Base-by-base conservation (phyloP, 2,888 invertebrate genomes). In the Coenonympha arcania region DNA sequence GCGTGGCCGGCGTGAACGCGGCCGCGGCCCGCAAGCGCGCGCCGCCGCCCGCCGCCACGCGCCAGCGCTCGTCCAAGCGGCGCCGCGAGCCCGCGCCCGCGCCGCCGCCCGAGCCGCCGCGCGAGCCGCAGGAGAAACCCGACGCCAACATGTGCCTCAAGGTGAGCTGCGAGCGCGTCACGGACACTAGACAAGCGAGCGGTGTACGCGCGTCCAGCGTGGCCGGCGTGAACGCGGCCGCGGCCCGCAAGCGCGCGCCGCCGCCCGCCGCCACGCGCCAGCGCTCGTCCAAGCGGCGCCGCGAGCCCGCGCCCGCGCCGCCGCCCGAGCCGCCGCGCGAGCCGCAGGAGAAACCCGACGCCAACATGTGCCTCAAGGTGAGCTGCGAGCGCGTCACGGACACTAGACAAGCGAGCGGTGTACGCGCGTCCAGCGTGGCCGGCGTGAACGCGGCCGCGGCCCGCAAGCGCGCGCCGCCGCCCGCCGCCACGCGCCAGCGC, bases 131-230 rank as follows among this genome's bases (percentile, higher is more conserved):
- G 0, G 93, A 93, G 76, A 94, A 94, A 63, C 94, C 94, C 0
- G 94, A 95, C 71, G 94, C 93, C 1, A 93, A 94, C 68, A 93
- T 94, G 93, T 93, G 93, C 65, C 87, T 94, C 26, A 94, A 93
- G 83, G 90, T 90, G 70, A 9, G 11, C 5, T n/a, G n/a, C n/a
- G n/a, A n/a, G n/a, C n/a, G n/a, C n/a, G n/a, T n/a, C n/a, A n/a
- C n/a, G n/a, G n/a, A n/a, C n/a, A n/a, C n/a, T n/a, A n/a, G n/a
- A n/a, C n/a, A n/a, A n/a, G n/a, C n/a, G n/a, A n/a, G n/a, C n/a
- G n/a, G n/a, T n/a, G n/a, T n/a, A n/a, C n/a, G n/a, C n/a, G n/a
- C n/a, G n/a, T n/a, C n/a, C n/a, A n/a, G n/a, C n/a, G n/a, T n/a
- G n/a, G n/a, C 52, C 31, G 61, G 61, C 39, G 65, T 62, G 50